Percentiles rank a stretch among this genome's conserved stretches.
phyloP scores from a whole-genome alignment of 2,888 invertebrate genomes.

The Tuberolachnus salignus region DNA sequence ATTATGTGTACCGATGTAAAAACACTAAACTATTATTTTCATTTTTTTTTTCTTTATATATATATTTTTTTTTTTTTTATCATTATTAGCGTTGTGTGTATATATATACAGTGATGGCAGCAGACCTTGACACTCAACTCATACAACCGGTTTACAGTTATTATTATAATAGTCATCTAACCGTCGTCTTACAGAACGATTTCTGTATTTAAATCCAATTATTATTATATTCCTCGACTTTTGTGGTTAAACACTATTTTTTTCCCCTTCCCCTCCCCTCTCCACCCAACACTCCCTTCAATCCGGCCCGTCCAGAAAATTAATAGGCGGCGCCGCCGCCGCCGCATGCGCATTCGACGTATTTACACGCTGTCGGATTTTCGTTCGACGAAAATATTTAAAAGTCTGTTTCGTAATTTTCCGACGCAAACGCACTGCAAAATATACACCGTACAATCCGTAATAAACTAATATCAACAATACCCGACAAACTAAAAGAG shows the following conservation, averaged over 20 bases:
- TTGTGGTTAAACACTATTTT: constrained; percentile 30
- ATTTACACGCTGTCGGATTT: constrained; percentile 21
- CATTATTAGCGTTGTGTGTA: constrained; percentile 13
- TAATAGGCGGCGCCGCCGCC: too few relatives aligned
- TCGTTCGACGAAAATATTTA: not conserved
- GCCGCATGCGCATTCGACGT: constrained; percentile 10
- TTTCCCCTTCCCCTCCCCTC: not conserved
- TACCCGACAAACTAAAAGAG: too few relatives aligned
- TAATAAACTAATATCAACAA: too few relatives aligned
- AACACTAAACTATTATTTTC: constrained; percentile 36
- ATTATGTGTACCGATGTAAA: not conserved
- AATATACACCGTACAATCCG: too few relatives aligned
- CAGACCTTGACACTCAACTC: constrained; percentile 48
- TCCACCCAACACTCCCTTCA: too few relatives aligned
- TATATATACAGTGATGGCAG: too few relatives aligned
- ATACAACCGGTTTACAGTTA: constrained; percentile 48
- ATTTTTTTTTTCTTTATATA: constrained; percentile 13
- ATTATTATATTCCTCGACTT: constrained; percentile 10
- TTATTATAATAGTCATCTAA: not conserved
- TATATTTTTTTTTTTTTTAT: not conserved
- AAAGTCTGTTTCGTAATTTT: constrained; percentile 8
- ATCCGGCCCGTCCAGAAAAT: too few relatives aligned
- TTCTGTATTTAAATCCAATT: constrained; percentile 14
- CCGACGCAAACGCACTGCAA: too few relatives aligned
- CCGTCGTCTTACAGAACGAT: not conserved